phyloP scores from a whole-genome alignment of 1,140 invertebrate species.

The Eufriesea mexicana region DNA sequence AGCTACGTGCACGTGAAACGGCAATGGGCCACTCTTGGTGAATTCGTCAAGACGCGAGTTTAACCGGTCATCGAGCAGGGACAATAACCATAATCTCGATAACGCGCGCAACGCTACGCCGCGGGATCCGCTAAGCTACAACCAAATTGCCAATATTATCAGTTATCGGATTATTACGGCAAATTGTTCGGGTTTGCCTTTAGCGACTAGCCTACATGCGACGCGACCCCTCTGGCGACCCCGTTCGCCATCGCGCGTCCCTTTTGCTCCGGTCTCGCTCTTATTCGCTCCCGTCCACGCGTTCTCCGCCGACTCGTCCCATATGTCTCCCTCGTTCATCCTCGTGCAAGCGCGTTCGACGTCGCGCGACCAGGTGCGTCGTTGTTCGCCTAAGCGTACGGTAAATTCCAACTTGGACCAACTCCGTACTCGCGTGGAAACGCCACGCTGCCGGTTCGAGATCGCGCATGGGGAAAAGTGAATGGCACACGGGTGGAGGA shows the following conservation, averaged over 20 bases:
- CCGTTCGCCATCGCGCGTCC: slow-evolving; percentile 22
- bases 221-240: slow-evolving; percentile 42
- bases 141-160: slow-evolving; percentile 76
- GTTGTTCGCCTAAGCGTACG: slow-evolving; percentile 63
- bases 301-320: slow-evolving; percentile 40
- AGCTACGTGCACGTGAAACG: too few relatives aligned
- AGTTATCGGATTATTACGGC: slow-evolving; percentile 76
- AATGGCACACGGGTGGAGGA: neutral
- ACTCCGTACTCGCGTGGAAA: slow-evolving; percentile 48
- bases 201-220: slow-evolving; percentile 63
- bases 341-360: slow-evolving; percentile 32
- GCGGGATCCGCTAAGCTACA: slow-evolving; percentile 65
- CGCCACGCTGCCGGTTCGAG: slow-evolving; percentile 20
- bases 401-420: slow-evolving; percentile 67
- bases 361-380: slow-evolving; percentile 65
- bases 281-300: neutral
- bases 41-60: neutral
- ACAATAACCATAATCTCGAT: slow-evolving; percentile 74
- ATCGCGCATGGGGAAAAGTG: neutral
- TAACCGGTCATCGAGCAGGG: slow-evolving; percentile 37
- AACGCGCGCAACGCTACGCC: slow-evolving; percentile 61
- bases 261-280: neutral
- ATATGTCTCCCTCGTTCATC: slow-evolving; percentile 32
- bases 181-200: slow-evolving; percentile 75
- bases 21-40: too few relatives aligned